phyloP scores from a whole-genome alignment of 2,113 vertebrate species.

The Sterrhoptilus dennistouni region DNA sequence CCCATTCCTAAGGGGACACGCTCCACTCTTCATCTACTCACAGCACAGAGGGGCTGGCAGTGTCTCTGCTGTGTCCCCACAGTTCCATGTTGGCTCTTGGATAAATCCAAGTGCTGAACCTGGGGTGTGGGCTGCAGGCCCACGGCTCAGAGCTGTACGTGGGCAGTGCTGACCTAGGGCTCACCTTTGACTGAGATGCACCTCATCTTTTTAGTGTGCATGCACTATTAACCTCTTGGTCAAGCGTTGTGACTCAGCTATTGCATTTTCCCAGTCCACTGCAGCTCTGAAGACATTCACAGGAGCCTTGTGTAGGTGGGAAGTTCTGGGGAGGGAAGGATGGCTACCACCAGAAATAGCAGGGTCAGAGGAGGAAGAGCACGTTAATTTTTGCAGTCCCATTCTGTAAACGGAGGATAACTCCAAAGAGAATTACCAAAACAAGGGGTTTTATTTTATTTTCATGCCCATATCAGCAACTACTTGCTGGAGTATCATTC shows the following conservation, averaged over 20 bases:
- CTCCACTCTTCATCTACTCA: background rate
- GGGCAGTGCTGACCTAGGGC: background rate
- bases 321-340: background rate
- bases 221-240: background rate
- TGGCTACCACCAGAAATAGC: background rate
- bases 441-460: background rate
- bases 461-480: background rate
- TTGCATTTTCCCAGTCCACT: background rate
- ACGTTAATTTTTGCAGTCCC: background rate
- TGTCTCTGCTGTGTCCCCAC: background rate
- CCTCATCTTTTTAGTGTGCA: background rate
- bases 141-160: rapidly evolving
- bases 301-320: background rate
- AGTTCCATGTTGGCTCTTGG: background rate
- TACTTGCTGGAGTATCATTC: background rate
- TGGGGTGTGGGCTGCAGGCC: background rate
- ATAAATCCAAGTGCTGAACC: rapidly evolving
- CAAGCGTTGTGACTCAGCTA: background rate
- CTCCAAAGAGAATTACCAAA: background rate
- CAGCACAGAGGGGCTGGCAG: background rate
- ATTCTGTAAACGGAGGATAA: background rate
- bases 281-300: background rate
- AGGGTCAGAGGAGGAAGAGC: background rate
- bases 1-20: background rate
- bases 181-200: background rate